phyloP scores from a whole-genome alignment of 92 coral and sea anemone species.

The Umimayanthus chanpuru region DNA sequence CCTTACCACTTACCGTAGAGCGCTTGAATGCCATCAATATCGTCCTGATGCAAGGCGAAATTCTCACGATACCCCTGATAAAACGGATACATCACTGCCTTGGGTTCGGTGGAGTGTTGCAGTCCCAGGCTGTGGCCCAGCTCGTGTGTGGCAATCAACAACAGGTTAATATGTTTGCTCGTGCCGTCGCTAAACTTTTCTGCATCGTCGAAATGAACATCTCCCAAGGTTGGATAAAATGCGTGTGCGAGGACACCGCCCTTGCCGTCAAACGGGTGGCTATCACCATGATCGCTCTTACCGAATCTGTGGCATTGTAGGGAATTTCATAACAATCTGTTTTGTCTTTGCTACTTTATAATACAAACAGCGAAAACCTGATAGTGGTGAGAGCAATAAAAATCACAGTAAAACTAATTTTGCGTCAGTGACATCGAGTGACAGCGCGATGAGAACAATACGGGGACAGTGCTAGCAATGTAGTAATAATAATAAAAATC shows the following conservation, averaged over 20 bases:
- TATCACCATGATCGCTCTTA: neutral
- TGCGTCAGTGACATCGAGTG: no score
- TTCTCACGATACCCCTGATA: neutral
- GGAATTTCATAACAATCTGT: no score
- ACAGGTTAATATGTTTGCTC: neutral
- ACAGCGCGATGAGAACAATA: no score
- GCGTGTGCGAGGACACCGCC: neutral
- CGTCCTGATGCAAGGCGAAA: conserved; percentile 1
- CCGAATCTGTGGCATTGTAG: neutral
- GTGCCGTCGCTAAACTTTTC: neutral
- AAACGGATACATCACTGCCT: conserved; percentile 7
- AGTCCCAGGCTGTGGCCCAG: conserved; percentile 13
- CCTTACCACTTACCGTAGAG: neutral
- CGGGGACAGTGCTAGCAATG: no score
- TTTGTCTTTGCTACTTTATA: no score
- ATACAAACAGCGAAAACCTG: no score
- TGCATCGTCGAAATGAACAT: conserved; percentile 7
- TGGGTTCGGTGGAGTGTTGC: neutral
- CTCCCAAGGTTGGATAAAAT: neutral
- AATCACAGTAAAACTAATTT: no score
- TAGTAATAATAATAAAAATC: no score
- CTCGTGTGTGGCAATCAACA: neutral
- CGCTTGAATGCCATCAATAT: conserved; percentile 2
- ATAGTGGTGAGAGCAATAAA: no score
- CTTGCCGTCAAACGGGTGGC: neutral